These are phyloP conservation scores for Lumbricus terrestris DNA, from an alignment of 2,888 invertebrate genomes.

Conservation along the genomic window DNA sequence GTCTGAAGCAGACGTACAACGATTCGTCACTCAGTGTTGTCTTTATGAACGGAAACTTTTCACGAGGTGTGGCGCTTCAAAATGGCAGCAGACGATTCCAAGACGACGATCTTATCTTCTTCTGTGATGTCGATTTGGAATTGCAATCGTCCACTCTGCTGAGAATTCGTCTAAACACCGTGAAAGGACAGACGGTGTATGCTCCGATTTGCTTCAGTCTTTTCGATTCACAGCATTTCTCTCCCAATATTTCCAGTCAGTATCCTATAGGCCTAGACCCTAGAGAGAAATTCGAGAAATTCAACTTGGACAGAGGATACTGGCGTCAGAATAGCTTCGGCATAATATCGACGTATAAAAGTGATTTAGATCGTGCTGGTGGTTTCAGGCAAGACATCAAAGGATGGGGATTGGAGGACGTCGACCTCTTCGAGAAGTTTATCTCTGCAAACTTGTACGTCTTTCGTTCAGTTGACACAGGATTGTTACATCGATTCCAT, in stretches of 20 bases:
- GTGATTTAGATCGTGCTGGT: slow-evolving; percentile 77
- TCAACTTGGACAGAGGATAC: slow-evolving; percentile 69
- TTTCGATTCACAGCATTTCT: slow-evolving; percentile 70
- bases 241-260: not conserved
- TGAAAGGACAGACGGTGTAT: slow-evolving; percentile 68
- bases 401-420: slow-evolving; percentile 98
- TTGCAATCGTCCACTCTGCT: slow-evolving; percentile 75
- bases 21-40: slow-evolving; percentile 46
- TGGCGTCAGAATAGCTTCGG: slow-evolving; percentile 96
- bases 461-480: slow-evolving; percentile 82
- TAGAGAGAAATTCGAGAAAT: not conserved
- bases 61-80: slow-evolving; percentile 52
- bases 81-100: slow-evolving; percentile 55
- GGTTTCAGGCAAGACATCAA: slow-evolving; percentile 83
- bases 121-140: slow-evolving; percentile 93
- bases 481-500: slow-evolving; percentile 89
- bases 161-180: slow-evolving; percentile 64
- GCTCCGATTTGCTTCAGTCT: slow-evolving; percentile 95
- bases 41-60: slow-evolving; percentile 50
- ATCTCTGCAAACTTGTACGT: slow-evolving; percentile 68
- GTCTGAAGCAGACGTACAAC: slow-evolving; percentile 47
- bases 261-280: not conserved
- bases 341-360: slow-evolving; percentile 84
- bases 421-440: slow-evolving; percentile 84
- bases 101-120: slow-evolving; percentile 76